These are phyloP conservation scores for Yasuhikotakia modesta DNA, from an alignment of 2,797 vertebrate genomes.

Conservation along the genomic window DNA sequence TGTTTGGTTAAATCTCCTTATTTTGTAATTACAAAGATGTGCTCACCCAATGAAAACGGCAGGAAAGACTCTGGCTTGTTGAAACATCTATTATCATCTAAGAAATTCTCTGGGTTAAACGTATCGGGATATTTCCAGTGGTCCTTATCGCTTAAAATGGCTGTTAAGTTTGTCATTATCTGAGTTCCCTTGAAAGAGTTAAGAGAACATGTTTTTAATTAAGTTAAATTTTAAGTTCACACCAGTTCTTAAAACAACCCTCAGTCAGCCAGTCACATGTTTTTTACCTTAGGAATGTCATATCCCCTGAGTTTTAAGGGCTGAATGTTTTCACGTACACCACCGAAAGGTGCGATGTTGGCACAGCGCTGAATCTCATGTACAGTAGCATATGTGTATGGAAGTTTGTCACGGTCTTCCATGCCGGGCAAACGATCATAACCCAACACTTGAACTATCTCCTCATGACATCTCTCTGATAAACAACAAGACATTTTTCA, in stretches of 20 bases:
- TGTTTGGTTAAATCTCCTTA: neutral
- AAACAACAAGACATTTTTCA: neutral
- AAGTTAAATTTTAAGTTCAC: neutral
- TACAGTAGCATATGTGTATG: constrained; percentile 52
- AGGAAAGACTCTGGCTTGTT: constrained; percentile 52
- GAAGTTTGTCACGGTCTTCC: constrained; percentile 52
- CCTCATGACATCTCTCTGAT: constrained; percentile 59
- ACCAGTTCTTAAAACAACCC: neutral
- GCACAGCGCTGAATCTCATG: constrained; percentile 57
- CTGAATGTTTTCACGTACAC: constrained; percentile 42
- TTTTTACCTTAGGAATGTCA: constrained; percentile 51
- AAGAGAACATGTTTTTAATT: too few relatives aligned
- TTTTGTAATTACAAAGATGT: neutral
- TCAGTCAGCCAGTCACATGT: neutral
- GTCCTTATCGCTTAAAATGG: constrained; percentile 47
- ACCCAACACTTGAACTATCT: constrained; percentile 56
- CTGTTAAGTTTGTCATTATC: constrained; percentile 42
- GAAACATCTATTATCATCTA: constrained; percentile 50
- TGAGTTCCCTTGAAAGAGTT: constrained; percentile 41
- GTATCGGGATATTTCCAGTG: constrained; percentile 60
- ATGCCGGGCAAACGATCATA: constrained; percentile 50
- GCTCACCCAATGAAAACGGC: constrained; percentile 56
- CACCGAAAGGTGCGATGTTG: constrained; percentile 41
- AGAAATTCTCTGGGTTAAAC: constrained; percentile 58
- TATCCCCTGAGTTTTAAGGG: constrained; percentile 47